Percentiles rank a stretch among this genome's conserved stretches.
Conservation (phyloP, 2,888 invertebrate species). For the Cerceris ruficornis region DNA sequence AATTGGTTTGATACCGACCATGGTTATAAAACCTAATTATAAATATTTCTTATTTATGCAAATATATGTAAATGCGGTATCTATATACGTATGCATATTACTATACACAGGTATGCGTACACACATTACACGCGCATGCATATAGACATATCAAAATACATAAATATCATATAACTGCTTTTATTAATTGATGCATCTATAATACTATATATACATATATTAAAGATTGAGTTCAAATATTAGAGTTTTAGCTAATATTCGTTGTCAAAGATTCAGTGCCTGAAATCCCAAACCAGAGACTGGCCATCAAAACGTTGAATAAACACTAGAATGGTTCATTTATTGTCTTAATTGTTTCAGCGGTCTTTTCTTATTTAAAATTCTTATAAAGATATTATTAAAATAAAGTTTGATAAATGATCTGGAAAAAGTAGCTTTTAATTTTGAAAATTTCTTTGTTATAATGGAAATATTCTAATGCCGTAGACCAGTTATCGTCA, state of each 20-base stretch:
- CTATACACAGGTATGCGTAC: neutral
- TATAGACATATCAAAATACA: conserved; percentile 41
- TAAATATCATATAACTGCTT: conserved; percentile 29
- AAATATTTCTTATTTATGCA: conserved; percentile 50
- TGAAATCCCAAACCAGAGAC: conserved; percentile 52
- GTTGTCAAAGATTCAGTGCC: conserved; percentile 50
- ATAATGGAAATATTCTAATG: no score
- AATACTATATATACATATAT: conserved; percentile 19
- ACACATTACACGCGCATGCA: conserved; percentile 4
- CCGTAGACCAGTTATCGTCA: no score
- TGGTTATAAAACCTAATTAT: conserved; percentile 33
- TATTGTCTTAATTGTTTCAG: neutral
- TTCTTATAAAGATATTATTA: no score
- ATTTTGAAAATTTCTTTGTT: no score
- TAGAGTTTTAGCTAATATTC: conserved; percentile 39
- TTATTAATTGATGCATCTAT: conserved; percentile 32
- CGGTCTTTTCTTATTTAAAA: no score
- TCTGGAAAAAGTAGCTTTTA: no score
- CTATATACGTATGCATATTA: conserved; percentile 22
- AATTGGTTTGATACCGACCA: conserved; percentile 36
- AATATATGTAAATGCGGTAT: conserved; percentile 44
- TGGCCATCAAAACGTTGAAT: conserved; percentile 5
- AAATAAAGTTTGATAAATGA: no score
- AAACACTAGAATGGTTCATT: neutral
- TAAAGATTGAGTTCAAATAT: conserved; percentile 37